Conservation (phyloP, 2,113 vertebrate genomes). For the Lagenorhynchus albirostris region DNA sequence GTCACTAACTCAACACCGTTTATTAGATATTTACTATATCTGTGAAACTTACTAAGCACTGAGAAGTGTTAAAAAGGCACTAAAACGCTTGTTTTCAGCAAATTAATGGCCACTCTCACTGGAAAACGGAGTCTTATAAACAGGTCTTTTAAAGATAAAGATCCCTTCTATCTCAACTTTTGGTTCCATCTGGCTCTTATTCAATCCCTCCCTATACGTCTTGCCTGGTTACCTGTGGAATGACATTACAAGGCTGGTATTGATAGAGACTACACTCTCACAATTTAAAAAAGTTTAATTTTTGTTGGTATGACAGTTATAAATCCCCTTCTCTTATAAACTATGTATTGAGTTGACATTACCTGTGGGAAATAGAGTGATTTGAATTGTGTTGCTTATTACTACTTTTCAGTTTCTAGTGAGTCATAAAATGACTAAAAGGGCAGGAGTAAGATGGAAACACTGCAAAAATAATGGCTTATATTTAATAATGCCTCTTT, state of each 20-base stretch:
- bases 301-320: background rate
- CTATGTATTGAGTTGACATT: background rate
- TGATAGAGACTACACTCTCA: background rate
- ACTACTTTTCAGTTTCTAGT: background rate
- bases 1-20: background rate
- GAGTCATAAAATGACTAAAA: background rate
- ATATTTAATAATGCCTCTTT: background rate
- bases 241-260: background rate
- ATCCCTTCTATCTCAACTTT: background rate
- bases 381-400: background rate
- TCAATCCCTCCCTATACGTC: background rate
- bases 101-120: background rate
- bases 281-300: background rate
- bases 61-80: background rate
- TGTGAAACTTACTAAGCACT: constrained; percentile 1
- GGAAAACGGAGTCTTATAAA: background rate
- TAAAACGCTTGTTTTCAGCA: background rate
- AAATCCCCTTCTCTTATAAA: background rate
- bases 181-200: background rate
- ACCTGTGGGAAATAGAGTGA: background rate
- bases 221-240: background rate
- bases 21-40: background rate
- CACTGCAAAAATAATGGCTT: background rate
- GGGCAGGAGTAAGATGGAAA: background rate
- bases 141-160: background rate